Evolutionary conservation across 53 echinoderm and acorn worm genomes (phyloP).

Genomic region (Echinarachnius parma): DNA sequence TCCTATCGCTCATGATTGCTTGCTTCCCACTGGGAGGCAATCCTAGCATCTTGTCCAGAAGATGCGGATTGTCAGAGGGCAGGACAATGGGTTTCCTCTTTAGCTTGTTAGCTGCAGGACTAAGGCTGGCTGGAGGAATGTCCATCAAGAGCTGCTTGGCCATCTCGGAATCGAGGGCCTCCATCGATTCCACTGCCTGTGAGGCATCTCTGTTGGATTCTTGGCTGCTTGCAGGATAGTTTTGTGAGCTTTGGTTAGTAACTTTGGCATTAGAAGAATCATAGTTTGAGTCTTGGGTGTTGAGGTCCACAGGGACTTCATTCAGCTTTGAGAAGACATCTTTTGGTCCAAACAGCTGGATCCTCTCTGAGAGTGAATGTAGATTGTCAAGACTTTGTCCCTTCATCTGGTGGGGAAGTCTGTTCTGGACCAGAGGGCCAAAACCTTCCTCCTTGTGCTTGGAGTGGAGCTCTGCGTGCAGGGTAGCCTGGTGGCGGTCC

Average conservation of each 20-base stretch:
- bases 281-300: slow-evolving; percentile 8
- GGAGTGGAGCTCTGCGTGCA: slow-evolving; percentile 41
- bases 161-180: slow-evolving; percentile 25
- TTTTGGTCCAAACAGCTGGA: slow-evolving; percentile 58
- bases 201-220: slow-evolving; percentile 25
- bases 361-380: slow-evolving; percentile 49
- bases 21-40: slow-evolving; percentile 9
- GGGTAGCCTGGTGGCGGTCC: slow-evolving; percentile 29
- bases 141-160: slow-evolving; percentile 38
- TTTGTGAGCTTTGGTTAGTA: slow-evolving; percentile 19
- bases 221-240: slow-evolving; percentile 13
- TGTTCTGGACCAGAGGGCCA: slow-evolving; percentile 29
- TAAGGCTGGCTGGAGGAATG: slow-evolving; percentile 37
- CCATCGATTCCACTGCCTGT: slow-evolving; percentile 24
- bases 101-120: slow-evolving; percentile 30
- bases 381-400: slow-evolving; percentile 53
- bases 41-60: slow-evolving; percentile 30
- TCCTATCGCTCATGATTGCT: not conserved
- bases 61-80: slow-evolving; percentile 20
- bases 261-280: slow-evolving; percentile 27
- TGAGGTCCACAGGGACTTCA: too few species aligned
- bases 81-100: slow-evolving; percentile 48
- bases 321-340: slow-evolving; percentile 58
- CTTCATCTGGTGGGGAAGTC: slow-evolving; percentile 40
- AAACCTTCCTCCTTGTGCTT: slow-evolving; percentile 12